phyloP scores from a whole-genome alignment of 2,797 vertebrate species.

The Acropternis orthonyx region DNA sequence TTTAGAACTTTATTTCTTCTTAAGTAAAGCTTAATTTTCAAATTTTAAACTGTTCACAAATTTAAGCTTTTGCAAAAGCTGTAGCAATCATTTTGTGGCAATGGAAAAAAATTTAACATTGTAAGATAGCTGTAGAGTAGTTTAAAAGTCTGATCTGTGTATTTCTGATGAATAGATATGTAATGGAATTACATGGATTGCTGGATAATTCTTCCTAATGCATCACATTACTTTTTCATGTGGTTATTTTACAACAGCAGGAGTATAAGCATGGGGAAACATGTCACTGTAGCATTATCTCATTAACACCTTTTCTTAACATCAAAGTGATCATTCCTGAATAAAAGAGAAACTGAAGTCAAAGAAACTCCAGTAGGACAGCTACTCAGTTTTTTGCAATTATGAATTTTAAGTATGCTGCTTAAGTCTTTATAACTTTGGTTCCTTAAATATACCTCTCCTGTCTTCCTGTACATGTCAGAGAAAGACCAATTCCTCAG shows the following conservation, averaged over 20 bases:
- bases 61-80: background rate
- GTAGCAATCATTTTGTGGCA: background rate
- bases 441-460: background rate
- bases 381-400: background rate
- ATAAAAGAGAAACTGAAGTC: background rate
- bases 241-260: background rate
- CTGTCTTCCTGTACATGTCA: fast-evolving
- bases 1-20: background rate
- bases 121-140: background rate
- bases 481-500: background rate
- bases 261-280: background rate
- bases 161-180: background rate
- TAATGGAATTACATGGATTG: background rate
- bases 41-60: background rate
- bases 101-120: background rate
- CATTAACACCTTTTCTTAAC: background rate
- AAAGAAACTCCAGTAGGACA: background rate
- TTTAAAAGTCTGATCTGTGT: background rate
- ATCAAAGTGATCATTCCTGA: background rate
- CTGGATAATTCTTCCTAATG: background rate
- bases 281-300: background rate
- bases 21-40: background rate
- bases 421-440: background rate
- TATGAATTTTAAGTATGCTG: background rate
- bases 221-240: background rate